A percentile compares a stretch with the other conserved stretches of the same genome.
These are phyloP conservation scores for Dinocampus coccinellae DNA, from an alignment of 2,888 invertebrate genomes.

Conservation along the genomic window DNA sequence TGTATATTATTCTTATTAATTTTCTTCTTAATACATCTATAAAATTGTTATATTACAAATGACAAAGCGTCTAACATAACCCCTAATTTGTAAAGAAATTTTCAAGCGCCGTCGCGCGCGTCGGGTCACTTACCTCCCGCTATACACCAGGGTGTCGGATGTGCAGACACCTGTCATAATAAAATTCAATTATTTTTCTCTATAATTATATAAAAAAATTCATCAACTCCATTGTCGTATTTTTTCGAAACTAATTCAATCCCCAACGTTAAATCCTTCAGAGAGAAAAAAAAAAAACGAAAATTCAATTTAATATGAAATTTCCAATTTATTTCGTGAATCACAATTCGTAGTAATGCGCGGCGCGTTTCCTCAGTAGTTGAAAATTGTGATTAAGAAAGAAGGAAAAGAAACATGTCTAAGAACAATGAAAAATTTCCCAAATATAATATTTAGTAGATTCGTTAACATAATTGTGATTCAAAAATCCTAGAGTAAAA, in stretches of 20 bases:
- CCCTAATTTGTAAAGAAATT: conserved; percentile 42
- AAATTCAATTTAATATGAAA: too few species aligned
- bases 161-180: conserved; percentile 61
- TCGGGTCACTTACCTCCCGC: conserved; percentile 60
- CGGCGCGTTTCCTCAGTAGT: too few species aligned
- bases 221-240: neutral
- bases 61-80: conserved; percentile 46
- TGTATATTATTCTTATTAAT: neutral
- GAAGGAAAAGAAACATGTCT: too few species aligned
- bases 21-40: neutral
- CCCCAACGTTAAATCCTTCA: too few species aligned
- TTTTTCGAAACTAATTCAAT: neutral
- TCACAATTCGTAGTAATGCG: too few species aligned
- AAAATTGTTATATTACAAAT: conserved; percentile 9
- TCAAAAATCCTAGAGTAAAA: neutral
- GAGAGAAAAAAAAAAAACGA: too few species aligned
- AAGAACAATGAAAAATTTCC: too few species aligned
- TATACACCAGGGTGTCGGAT: conserved; percentile 42
- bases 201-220: neutral
- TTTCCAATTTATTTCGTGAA: too few species aligned
- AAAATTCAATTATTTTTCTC: conserved; percentile 21
- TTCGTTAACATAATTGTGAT: neutral
- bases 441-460: too few species aligned
- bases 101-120: conserved; percentile 57
- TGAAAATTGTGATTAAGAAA: too few species aligned